Evolutionary conservation across 2,113 vertebrate species (phyloP).

Genomic region (Cephalopterus ornatus): DNA sequence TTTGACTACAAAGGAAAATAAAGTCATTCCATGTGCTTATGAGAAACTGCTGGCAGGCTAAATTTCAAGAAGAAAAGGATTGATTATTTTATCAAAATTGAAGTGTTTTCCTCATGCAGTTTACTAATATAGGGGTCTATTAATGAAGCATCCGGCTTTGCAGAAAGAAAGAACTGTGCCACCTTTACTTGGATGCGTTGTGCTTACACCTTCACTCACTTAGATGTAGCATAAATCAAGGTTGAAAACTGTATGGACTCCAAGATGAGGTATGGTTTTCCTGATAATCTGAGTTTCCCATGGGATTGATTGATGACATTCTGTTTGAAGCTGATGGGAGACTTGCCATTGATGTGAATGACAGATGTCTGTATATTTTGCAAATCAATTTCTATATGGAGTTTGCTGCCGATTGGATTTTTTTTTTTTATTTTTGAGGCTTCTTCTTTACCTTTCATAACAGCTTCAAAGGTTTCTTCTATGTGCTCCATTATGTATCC

Average conservation of each 20-base stretch:
- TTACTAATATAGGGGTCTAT: background rate
- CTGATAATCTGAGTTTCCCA: background rate
- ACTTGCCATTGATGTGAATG: background rate
- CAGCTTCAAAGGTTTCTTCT: background rate
- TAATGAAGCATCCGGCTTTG: background rate
- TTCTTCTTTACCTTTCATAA: background rate
- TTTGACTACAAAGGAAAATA: background rate
- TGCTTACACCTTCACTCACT: background rate
- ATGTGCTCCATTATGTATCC: background rate
- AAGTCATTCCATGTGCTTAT: background rate
- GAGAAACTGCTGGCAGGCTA: background rate
- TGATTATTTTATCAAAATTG: background rate
- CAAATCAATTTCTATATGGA: background rate
- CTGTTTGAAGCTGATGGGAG: background rate
- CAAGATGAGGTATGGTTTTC: background rate
- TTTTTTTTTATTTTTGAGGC: background rate
- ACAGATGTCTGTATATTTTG: background rate
- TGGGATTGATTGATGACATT: background rate
- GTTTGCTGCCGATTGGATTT: background rate
- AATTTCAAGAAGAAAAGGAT: background rate
- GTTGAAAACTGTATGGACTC: background rate
- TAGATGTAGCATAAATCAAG: background rate
- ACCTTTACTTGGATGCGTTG: background rate
- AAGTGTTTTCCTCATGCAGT: background rate
- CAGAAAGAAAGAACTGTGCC: background rate